Evolutionary conservation across 2,797 vertebrate genomes (phyloP).

Genomic region (Octomys mimax): DNA sequence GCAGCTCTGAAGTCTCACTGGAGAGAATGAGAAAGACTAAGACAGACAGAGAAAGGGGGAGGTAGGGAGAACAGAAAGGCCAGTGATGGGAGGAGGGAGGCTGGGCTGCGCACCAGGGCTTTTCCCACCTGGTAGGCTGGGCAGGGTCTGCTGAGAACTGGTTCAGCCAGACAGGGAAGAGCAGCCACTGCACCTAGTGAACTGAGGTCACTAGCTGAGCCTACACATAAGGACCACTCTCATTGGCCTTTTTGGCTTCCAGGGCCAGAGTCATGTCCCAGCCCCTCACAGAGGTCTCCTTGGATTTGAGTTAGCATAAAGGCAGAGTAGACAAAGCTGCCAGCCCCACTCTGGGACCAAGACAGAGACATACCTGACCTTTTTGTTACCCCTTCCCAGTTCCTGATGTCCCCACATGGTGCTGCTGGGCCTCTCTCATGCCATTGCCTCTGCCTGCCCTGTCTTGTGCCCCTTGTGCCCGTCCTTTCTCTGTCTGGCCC

Average conservation of each 20-base stretch:
- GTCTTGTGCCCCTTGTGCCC: no score
- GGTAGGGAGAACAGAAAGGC: not conserved
- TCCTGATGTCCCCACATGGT: not conserved
- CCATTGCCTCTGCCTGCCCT: not conserved
- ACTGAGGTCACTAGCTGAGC: constrained; percentile 77
- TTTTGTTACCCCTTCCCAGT: rapidly evolving
- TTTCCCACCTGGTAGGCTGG: constrained; percentile 82
- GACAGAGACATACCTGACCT: not conserved
- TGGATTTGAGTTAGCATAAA: not conserved
- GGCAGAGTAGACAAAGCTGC: not conserved
- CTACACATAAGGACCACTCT: not conserved
- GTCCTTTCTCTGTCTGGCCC: not conserved
- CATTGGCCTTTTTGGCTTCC: constrained; percentile 10
- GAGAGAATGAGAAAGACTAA: constrained; percentile 71
- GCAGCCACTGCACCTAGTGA: constrained; percentile 80
- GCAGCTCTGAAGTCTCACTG: constrained; percentile 88
- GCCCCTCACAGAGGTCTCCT: not conserved
- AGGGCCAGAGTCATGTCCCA: not conserved
- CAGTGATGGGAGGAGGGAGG: not conserved
- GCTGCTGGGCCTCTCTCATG: rapidly evolving
- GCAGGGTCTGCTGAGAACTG: constrained; percentile 81
- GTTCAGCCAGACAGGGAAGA: constrained; percentile 82
- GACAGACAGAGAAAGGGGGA: not conserved
- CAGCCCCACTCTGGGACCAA: not conserved
- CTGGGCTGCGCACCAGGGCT: not conserved